A percentile compares a stretch with the other conserved stretches of the same genome.
These are phyloP conservation scores for Agriopis leucophaearia DNA, from an alignment of 2,888 invertebrate species.

Conservation along the genomic window DNA sequence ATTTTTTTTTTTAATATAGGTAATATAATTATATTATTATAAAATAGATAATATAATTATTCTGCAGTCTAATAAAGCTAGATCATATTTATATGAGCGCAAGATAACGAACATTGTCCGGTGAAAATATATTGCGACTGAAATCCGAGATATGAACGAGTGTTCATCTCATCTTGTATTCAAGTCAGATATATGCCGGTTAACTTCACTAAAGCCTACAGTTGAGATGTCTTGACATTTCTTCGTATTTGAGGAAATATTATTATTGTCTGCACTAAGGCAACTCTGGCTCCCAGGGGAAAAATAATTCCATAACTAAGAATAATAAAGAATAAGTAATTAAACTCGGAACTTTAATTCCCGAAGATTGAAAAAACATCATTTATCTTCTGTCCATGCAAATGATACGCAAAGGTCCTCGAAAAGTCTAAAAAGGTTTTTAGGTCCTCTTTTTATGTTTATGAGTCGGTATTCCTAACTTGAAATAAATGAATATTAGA, in stretches of 20 bases:
- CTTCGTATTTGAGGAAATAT: background rate
- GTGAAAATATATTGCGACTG: conserved; percentile 8
- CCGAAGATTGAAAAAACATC: too few species aligned
- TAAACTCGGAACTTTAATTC: too few species aligned
- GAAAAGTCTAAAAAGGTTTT: too few species aligned
- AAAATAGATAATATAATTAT: background rate
- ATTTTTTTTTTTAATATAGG: too few species aligned
- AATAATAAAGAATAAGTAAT: too few species aligned
- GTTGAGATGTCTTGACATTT: conserved; percentile 18
- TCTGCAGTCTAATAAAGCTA: conserved; percentile 3
- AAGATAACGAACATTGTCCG: conserved; percentile 7
- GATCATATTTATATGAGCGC: conserved; percentile 1
- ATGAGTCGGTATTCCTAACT: too few species aligned
- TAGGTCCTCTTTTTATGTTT: too few species aligned
- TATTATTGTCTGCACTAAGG: background rate
- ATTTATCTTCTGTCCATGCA: too few species aligned
- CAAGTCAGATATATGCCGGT: conserved; percentile 15
- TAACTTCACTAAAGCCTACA: conserved; percentile 24
- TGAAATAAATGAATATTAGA: too few species aligned
- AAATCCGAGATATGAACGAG: conserved; percentile 10
- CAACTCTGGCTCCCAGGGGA: background rate
- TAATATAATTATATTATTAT: too few species aligned
- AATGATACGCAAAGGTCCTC: too few species aligned
- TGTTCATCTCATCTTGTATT: conserved; percentile 25
- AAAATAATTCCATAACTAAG: background rate